phyloP scores from a whole-genome alignment of 2,113 vertebrate species.

The Amphiprion percula region DNA sequence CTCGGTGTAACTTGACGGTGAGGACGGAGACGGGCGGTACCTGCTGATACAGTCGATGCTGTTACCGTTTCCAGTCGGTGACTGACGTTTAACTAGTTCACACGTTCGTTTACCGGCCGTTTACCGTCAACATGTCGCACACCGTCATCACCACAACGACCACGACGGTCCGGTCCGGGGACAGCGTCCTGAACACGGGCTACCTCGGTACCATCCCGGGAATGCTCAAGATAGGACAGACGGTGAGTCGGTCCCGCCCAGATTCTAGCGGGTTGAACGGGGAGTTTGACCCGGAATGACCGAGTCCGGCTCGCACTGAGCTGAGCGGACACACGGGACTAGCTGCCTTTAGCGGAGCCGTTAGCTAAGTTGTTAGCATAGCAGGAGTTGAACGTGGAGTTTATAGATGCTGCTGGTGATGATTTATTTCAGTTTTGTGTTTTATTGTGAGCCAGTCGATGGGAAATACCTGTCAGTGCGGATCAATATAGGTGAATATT shows the following conservation, averaged over 20 bases:
- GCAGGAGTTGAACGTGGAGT: not conserved
- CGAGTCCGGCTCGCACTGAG: too few relatives aligned
- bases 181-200: slow-evolving; percentile 67
- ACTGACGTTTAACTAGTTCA: not conserved
- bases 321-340: too few relatives aligned
- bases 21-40: not conserved
- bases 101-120: not conserved
- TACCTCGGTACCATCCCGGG: slow-evolving; percentile 80
- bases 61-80: not conserved
- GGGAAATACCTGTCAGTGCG: too few relatives aligned
- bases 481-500: too few relatives aligned
- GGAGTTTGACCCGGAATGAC: too few relatives aligned
- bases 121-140: slow-evolving; percentile 75
- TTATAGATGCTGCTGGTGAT: not conserved
- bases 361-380: too few relatives aligned
- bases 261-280: not conserved
- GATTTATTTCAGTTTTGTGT: not conserved
- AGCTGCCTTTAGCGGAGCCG: too few relatives aligned
- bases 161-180: slow-evolving; percentile 52
- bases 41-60: not conserved
- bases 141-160: slow-evolving; percentile 73
- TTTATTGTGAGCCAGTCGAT: too few relatives aligned
- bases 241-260: slow-evolving; percentile 68
- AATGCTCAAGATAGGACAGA: slow-evolving; percentile 81
- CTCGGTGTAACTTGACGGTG: not conserved